Base-by-base conservation (phyloP, 2,113 vertebrate genomes). In the Tragelaphus buxtoni region DNA sequence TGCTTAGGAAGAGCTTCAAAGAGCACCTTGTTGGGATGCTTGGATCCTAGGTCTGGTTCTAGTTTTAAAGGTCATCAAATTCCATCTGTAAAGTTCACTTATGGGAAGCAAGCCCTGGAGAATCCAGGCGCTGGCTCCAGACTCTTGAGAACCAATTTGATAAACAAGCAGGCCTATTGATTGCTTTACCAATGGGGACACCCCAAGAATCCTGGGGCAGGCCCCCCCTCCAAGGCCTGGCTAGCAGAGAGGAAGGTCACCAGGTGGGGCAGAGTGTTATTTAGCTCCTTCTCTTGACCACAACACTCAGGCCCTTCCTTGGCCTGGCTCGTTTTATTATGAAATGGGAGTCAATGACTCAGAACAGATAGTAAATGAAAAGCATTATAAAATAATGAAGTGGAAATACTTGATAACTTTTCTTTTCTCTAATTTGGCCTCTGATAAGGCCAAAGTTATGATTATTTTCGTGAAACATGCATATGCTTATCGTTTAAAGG, bases 301-400 rank as follows among this genome's bases (percentile, higher is more conserved):
- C 45, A 60, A 45, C 61, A 35, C 12, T 79, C 5, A 0, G 60
- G 17, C 9, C 60, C 79, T 79, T 79, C 63, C 26, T 9, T 90
- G 88, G 53, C 55, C 24, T 47, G 7, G 26, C 49, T 81, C 65
- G 79, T 58, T 76, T 72, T 81, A 83, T 90, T 74, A 49, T 77
- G 49, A n/a, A 76, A 96, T 91, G 56, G 65, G 90, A 92, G 30
- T 61, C 90, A 63, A 22, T 92, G 74, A 53, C 69, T 91, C 63
- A 89, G 61, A 93, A 76, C 17, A 88, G 55, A 83, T 14, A 87
- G 6, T 49, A 82, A 94, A 61, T 55, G 39, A 92, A 42, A 42
- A 94, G 10, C 58, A 95, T 82, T 91, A 85, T 55, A 93, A 94
- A 92, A 90, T 65, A 79, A 90, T 58, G 61, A 93, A 93, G 32